Evolutionary conservation across 2,113 vertebrate genomes (phyloP).

Genomic region (Mirza zaza): DNA sequence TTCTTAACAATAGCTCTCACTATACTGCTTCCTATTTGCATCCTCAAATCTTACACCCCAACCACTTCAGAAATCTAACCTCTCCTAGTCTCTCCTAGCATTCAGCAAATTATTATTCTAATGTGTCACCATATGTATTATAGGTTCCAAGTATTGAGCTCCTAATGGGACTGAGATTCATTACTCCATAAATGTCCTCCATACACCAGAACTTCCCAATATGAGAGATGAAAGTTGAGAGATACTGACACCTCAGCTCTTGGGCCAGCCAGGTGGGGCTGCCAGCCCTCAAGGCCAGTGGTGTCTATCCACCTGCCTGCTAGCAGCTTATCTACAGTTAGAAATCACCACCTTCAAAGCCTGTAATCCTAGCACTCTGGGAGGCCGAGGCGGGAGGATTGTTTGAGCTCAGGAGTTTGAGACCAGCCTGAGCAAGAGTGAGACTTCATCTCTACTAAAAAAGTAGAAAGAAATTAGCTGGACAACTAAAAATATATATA

Average conservation of each 20-base stretch:
- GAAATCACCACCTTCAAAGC: neutral
- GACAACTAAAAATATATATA: no score
- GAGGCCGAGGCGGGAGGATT: no score
- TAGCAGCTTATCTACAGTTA: neutral
- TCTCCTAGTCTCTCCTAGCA: neutral
- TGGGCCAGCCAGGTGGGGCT: neutral
- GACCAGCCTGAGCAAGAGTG: no score
- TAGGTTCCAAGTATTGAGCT: neutral
- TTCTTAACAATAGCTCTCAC: neutral
- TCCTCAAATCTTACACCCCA: neutral
- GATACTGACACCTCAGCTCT: neutral
- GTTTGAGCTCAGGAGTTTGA: no score
- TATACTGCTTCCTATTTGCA: neutral
- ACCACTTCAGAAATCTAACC: slow-evolving; percentile 3
- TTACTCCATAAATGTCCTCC: neutral
- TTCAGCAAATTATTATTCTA: neutral
- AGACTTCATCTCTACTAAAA: no score
- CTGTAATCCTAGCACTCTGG: no score
- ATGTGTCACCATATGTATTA: neutral
- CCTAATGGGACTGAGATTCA: neutral
- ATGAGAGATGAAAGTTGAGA: neutral
- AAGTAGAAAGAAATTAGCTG: no score
- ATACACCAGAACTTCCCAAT: neutral
- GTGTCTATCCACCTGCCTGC: neutral
- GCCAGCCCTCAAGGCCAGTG: neutral